Evolutionary conservation across 2,113 vertebrate species (phyloP).

Genomic region (Vombatus ursinus): DNA sequence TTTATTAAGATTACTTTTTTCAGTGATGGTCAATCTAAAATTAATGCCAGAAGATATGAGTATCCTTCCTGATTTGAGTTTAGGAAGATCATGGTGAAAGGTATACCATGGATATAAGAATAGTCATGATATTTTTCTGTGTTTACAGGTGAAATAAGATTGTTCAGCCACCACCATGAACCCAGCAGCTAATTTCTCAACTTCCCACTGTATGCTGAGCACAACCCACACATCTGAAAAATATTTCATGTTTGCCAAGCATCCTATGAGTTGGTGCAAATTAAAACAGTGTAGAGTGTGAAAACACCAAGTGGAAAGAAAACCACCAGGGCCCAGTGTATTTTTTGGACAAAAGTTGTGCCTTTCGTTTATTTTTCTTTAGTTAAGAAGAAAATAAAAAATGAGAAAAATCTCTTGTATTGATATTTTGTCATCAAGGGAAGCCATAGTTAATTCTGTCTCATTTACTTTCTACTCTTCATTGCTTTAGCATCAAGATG

Average conservation of each 20-base stretch:
- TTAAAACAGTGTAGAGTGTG: not conserved
- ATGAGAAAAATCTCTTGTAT: not conserved
- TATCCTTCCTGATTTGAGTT: not conserved
- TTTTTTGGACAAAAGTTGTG: not conserved
- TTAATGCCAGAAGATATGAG: not conserved
- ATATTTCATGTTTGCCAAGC: not conserved
- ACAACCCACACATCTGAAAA: not conserved
- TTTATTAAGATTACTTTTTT: not conserved
- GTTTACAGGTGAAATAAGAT: not conserved
- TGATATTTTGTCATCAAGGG: not conserved
- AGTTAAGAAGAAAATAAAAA: not conserved
- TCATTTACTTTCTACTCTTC: slow-evolving; percentile 5
- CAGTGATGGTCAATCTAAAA: not conserved
- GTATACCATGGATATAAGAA: not conserved
- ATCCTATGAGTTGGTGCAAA: not conserved
- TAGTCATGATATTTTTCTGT: not conserved
- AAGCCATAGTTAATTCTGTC: not conserved
- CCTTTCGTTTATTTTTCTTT: not conserved
- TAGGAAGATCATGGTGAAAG: not conserved
- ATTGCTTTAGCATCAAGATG: not conserved
- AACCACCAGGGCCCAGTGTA: slow-evolving; percentile 44
- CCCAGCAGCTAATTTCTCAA: not conserved
- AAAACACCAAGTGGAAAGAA: not conserved
- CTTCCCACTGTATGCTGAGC: not conserved
- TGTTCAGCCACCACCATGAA: not conserved